These are phyloP conservation scores for Carapus acus DNA, from an alignment of 2,797 vertebrate species.

Conservation along the genomic window DNA sequence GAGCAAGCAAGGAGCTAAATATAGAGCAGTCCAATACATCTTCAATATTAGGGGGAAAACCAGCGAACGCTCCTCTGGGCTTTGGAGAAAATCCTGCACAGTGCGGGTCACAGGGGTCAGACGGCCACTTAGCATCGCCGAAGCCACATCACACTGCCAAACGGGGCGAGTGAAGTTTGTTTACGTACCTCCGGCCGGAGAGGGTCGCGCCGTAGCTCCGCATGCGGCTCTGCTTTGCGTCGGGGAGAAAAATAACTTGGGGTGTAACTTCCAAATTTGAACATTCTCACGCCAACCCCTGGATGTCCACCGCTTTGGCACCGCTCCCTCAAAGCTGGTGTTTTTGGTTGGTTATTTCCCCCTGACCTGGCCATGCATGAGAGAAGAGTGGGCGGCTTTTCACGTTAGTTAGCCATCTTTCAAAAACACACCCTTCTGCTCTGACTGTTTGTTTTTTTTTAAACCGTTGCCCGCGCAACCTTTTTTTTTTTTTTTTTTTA, in stretches of 20 bases:
- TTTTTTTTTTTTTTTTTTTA: too few relatives aligned
- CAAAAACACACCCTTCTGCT: slow-evolving; percentile 62
- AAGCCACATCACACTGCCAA: slow-evolving; percentile 12
- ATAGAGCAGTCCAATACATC: slow-evolving; percentile 73
- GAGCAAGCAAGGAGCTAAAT: slow-evolving; percentile 80
- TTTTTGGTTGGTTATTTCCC: slow-evolving; percentile 27
- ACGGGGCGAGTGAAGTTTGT: neutral
- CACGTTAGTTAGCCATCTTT: slow-evolving; percentile 45
- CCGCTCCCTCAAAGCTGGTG: slow-evolving; percentile 18
- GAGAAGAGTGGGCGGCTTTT: slow-evolving; percentile 75
- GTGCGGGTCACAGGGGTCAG: slow-evolving; percentile 40
- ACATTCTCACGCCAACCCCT: slow-evolving; percentile 37
- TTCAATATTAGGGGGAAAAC: slow-evolving; percentile 63
- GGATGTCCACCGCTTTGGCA: slow-evolving; percentile 35
- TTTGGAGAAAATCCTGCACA: slow-evolving; percentile 41
- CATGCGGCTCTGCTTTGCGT: slow-evolving; percentile 12
- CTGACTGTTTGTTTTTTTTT: slow-evolving; percentile 50
- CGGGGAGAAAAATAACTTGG: slow-evolving; percentile 23
- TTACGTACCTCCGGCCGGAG: slow-evolving; percentile 11
- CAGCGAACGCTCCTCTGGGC: slow-evolving; percentile 55
- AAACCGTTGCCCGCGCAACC: slow-evolving; percentile 55
- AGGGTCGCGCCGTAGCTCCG: neutral
- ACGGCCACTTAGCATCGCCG: slow-evolving; percentile 27
- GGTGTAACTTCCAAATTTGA: slow-evolving; percentile 31
- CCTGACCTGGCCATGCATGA: slow-evolving; percentile 59